phyloP scores from a whole-genome alignment of 2,113 vertebrate species.

The Pelecanoides urinatrix region DNA sequence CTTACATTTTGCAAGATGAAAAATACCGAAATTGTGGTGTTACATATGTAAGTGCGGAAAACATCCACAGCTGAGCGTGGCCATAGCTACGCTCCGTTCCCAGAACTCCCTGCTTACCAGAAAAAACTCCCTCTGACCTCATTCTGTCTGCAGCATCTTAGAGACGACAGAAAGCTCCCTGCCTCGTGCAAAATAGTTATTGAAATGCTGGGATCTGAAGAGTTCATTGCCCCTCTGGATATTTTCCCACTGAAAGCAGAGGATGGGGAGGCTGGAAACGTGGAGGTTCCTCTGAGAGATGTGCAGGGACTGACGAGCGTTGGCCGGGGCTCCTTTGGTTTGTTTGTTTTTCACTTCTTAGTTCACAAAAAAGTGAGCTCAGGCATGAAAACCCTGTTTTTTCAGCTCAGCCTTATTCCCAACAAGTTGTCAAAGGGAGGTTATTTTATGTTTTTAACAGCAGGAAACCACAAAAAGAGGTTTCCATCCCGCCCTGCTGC shows the following conservation, averaged over 20 bases:
- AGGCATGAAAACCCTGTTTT: neutral
- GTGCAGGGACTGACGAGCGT: neutral
- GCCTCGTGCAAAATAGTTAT: neutral
- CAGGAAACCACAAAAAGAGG: neutral
- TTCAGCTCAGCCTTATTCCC: neutral
- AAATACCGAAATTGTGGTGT: fast-evolving
- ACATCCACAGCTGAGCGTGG: neutral
- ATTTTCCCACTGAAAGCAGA: neutral
- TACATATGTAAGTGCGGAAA: neutral
- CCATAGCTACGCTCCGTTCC: neutral
- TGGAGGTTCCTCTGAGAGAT: neutral
- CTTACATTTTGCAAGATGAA: neutral
- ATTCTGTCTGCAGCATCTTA: neutral
- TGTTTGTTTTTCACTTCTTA: neutral
- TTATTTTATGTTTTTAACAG: neutral
- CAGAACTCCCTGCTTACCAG: fast-evolving
- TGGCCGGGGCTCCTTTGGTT: neutral
- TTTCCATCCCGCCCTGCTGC: neutral
- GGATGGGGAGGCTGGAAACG: neutral
- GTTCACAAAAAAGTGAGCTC: neutral
- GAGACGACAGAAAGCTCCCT: neutral
- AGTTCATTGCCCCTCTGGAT: neutral
- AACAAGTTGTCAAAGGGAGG: neutral
- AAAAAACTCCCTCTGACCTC: neutral
- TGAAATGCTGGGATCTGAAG: neutral